A percentile compares a stretch with the other conserved stretches of the same genome.
Evolutionary conservation across 2,888 invertebrate species (phyloP).

Genomic region (Lucinisca nassula): DNA sequence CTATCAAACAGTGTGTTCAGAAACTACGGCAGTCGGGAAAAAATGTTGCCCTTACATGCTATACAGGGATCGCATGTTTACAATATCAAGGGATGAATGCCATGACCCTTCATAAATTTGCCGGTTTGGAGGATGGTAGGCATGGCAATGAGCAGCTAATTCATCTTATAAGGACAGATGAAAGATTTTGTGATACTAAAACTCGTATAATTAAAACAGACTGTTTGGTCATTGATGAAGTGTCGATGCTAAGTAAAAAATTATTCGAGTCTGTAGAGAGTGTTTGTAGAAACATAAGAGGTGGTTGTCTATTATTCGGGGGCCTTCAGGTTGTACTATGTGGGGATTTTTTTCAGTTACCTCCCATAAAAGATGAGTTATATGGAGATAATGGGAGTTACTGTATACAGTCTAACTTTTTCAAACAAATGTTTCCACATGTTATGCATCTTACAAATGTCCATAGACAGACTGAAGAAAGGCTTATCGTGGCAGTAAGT

Average conservation of each 20-base stretch:
- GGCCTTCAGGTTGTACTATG: slow-evolving; percentile 33
- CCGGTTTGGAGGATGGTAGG: slow-evolving; percentile 42
- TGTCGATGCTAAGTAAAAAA: slow-evolving; percentile 47
- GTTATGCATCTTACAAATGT: not conserved
- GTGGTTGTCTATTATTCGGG: slow-evolving; percentile 23
- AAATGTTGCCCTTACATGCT: slow-evolving; percentile 13
- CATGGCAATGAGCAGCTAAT: slow-evolving; percentile 22
- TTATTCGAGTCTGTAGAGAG: slow-evolving; percentile 21
- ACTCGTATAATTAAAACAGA: slow-evolving; percentile 1
- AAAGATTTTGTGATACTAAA: slow-evolving; percentile 18
- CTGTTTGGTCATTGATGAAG: slow-evolving; percentile 46
- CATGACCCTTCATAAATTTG: slow-evolving; percentile 17
- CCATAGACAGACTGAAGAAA: not conserved
- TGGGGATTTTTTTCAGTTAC: slow-evolving; percentile 46
- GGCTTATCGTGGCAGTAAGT: not conserved
- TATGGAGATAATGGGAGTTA: slow-evolving; percentile 42
- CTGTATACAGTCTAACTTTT: not conserved
- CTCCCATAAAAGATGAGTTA: slow-evolving; percentile 35
- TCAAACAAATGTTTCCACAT: not conserved
- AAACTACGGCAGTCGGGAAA: too few relatives aligned
- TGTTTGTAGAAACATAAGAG: slow-evolving; percentile 20
- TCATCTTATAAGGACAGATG: slow-evolving; percentile 35
- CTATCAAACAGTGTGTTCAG: too few relatives aligned
- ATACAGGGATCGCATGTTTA: slow-evolving; percentile 20
- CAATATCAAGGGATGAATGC: not conserved